These are phyloP conservation scores for Neodon shergylaensis DNA, from an alignment of 2,113 vertebrate species.

Conservation along the genomic window DNA sequence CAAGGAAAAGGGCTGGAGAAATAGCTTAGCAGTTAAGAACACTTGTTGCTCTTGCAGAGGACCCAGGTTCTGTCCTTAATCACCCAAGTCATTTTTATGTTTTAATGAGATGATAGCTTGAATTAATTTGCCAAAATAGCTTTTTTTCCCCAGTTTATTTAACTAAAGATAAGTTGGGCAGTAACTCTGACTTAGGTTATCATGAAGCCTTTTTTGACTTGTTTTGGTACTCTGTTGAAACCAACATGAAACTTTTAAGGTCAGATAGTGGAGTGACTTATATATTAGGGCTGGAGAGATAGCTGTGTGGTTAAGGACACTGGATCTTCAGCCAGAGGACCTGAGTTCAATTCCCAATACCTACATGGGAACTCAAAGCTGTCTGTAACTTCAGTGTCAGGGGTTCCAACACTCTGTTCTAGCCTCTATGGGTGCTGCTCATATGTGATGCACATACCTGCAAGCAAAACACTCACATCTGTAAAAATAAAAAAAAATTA, in stretches of 20 bases:
- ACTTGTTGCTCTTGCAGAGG: not conserved
- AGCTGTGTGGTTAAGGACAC: not conserved
- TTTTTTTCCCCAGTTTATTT: not conserved
- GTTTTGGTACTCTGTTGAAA: not conserved
- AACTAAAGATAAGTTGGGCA: not conserved
- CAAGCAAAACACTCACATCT: not conserved
- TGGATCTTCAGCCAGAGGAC: not conserved
- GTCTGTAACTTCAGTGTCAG: not conserved
- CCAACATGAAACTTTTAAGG: constrained; percentile 4
- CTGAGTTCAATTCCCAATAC: not conserved
- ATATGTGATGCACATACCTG: not conserved
- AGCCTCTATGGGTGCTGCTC: not conserved
- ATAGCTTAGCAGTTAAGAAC: not conserved
- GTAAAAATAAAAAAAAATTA: not conserved
- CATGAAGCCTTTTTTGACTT: not conserved
- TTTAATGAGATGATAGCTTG: constrained; percentile 20
- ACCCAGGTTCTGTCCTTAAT: not conserved
- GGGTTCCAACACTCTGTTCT: not conserved
- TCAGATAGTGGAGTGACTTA: constrained; percentile 30
- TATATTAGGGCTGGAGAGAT: not conserved
- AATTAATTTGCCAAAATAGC: constrained; percentile 39
- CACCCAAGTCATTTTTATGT: not conserved
- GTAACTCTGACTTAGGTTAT: not conserved
- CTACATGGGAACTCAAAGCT: not conserved
- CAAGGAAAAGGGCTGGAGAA: not conserved